Conservation (phyloP, 2,113 vertebrate genomes). For the Clarias macrocephalus region DNA sequence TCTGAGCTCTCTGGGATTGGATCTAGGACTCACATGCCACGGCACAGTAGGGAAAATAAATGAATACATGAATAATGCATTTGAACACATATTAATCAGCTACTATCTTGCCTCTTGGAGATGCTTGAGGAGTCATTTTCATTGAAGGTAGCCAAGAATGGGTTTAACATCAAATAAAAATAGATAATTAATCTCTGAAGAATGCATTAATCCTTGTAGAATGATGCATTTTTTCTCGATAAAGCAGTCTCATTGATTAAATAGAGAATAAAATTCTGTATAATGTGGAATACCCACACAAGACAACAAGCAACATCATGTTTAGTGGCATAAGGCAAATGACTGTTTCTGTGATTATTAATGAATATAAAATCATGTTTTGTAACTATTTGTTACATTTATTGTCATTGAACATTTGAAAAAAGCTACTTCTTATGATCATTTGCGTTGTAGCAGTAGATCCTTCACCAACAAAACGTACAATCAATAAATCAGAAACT, state of each 20-base stretch:
- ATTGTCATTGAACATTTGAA: background rate
- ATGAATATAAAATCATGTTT: background rate
- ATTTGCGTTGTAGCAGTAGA: too few species aligned
- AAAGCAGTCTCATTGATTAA: background rate
- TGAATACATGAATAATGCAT: background rate
- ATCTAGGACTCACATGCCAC: too few species aligned
- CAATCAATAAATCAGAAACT: background rate
- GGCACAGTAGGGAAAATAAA: too few species aligned
- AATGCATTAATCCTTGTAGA: background rate
- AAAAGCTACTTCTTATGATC: too few species aligned
- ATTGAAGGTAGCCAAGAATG: background rate
- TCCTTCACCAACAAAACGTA: background rate
- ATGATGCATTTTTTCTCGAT: background rate
- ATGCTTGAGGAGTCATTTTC: background rate
- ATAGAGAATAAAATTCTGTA: too few species aligned
- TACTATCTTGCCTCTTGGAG: background rate
- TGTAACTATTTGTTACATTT: background rate
- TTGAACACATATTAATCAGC: background rate
- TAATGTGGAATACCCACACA: too few species aligned
- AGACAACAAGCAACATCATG: too few species aligned
- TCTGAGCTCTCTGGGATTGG: too few species aligned
- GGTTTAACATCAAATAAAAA: background rate
- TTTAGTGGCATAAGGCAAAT: too few species aligned
- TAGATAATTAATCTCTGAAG: background rate
- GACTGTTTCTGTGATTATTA: too few species aligned